These are phyloP conservation scores for Podocnemis expansa DNA, from an alignment of 2,113 vertebrate species.

Conservation along the genomic window DNA sequence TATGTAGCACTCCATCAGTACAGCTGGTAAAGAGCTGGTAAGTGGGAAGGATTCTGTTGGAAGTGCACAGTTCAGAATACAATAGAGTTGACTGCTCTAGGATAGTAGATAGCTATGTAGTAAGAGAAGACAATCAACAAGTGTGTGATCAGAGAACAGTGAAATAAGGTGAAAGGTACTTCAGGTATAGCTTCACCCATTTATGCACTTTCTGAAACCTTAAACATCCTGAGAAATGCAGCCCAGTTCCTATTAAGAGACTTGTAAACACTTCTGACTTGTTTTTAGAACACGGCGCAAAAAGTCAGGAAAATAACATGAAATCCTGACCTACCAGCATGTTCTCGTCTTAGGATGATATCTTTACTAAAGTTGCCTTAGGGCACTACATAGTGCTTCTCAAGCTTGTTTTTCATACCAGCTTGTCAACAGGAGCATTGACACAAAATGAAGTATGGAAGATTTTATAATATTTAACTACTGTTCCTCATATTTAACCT, in stretches of 20 bases:
- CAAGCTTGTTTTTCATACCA: not conserved
- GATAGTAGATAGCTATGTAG: not conserved
- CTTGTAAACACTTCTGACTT: not conserved
- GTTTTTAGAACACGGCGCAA: not conserved
- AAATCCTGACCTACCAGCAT: not conserved
- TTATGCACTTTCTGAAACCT: not conserved
- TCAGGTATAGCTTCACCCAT: not conserved
- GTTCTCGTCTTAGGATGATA: no score
- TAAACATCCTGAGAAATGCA: not conserved
- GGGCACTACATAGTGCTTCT: not conserved
- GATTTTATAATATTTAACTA: not conserved
- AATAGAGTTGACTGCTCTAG: not conserved
- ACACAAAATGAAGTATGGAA: not conserved
- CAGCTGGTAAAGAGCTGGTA: slow-evolving; percentile 95
- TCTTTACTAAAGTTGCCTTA: not conserved
- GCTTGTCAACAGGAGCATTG: not conserved
- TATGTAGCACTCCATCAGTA: slow-evolving; percentile 90
- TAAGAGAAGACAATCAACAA: not conserved
- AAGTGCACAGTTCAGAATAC: not conserved
- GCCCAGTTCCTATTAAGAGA: not conserved
- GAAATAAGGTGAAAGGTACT: not conserved
- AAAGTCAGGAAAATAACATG: not conserved
- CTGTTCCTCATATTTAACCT: not conserved
- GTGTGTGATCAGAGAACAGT: not conserved
- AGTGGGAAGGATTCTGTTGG: slow-evolving; percentile 31